Evolutionary conservation across 2,797 vertebrate genomes (phyloP).

Genomic region (Poeciliopsis paucimaculata): DNA sequence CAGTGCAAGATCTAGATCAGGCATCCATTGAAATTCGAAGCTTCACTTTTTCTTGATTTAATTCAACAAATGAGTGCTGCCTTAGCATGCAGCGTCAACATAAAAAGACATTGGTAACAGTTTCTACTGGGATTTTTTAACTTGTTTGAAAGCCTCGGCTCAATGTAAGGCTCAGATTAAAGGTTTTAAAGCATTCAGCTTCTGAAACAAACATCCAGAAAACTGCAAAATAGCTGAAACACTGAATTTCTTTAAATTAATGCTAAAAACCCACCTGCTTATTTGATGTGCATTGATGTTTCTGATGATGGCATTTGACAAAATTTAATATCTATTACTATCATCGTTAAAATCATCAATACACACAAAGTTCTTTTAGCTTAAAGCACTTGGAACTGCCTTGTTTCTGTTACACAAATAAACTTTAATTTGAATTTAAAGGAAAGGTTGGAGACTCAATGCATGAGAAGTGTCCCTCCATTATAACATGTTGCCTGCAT

Average conservation of each 20-base stretch:
- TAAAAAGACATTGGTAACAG: constrained; percentile 11
- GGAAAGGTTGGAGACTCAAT: constrained; percentile 2
- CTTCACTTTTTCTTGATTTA: constrained; percentile 14
- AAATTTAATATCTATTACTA: too few species aligned
- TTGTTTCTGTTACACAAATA: too few species aligned
- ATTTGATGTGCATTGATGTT: too few species aligned
- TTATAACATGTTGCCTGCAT: constrained; percentile 23
- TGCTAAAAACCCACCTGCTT: too few species aligned
- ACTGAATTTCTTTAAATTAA: too few species aligned
- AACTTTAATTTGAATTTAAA: not conserved
- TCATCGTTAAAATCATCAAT: too few species aligned
- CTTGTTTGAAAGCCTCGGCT: constrained; percentile 1
- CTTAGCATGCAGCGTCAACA: constrained; percentile 12
- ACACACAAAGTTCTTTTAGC: too few species aligned
- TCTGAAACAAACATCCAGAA: too few species aligned
- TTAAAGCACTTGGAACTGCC: too few species aligned
- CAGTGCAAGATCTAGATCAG: constrained; percentile 23
- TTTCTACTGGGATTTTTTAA: constrained; percentile 20
- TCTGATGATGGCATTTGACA: too few species aligned
- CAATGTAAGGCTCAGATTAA: constrained; percentile 46
- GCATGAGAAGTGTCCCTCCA: constrained; percentile 28
- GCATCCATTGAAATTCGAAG: not conserved
- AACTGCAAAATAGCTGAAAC: too few species aligned
- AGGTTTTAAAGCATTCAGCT: not conserved
- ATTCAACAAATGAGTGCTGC: constrained; percentile 12